Evolutionary conservation across 2,113 vertebrate genomes (phyloP).

Genomic region (Erinaceus europaeus): DNA sequence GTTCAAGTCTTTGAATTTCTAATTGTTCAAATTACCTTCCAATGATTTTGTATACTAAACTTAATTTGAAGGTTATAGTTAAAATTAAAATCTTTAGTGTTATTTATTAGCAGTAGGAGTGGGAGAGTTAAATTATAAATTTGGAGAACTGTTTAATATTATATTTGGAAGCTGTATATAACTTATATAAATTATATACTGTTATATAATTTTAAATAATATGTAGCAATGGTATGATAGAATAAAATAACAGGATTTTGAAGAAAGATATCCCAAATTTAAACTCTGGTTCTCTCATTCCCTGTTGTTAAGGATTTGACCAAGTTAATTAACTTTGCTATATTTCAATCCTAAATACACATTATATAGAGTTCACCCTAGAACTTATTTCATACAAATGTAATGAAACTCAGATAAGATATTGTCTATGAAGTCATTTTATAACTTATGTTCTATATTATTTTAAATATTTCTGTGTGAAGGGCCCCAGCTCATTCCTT

Average conservation of each 20-base stretch:
- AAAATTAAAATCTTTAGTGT: neutral
- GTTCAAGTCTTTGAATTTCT: neutral
- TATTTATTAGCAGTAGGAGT: neutral
- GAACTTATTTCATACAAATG: neutral
- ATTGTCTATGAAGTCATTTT: neutral
- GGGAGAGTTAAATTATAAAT: neutral
- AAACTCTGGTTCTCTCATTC: neutral
- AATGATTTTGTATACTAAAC: neutral
- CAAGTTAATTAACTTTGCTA: neutral
- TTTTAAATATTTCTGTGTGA: neutral
- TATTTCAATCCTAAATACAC: neutral
- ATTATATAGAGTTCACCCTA: neutral
- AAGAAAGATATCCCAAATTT: neutral
- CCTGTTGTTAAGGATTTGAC: neutral
- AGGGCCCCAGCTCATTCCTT: neutral
- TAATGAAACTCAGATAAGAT: neutral
- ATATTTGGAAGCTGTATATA: neutral
- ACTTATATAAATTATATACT: neutral
- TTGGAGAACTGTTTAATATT: neutral
- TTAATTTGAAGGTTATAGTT: neutral
- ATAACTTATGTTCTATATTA: constrained; percentile 26
- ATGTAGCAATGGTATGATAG: neutral
- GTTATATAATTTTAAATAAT: neutral
- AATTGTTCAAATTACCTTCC: neutral
- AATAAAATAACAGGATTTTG: neutral